phyloP scores from a whole-genome alignment of 2,113 vertebrate genomes.

The Entosphenus tridentatus region DNA sequence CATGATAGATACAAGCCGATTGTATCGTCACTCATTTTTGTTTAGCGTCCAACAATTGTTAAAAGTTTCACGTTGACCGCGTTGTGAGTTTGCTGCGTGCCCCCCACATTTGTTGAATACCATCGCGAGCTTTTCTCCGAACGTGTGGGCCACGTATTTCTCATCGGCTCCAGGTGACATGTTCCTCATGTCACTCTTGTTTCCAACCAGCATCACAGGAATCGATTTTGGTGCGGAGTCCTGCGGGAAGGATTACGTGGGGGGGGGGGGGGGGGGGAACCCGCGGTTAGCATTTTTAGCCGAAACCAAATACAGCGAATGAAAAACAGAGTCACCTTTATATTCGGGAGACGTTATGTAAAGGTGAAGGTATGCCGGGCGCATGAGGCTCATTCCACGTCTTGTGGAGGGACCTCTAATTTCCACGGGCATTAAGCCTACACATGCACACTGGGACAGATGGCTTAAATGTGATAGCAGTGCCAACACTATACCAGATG shows the following conservation, averaged over 20 bases:
- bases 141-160: conserved; percentile 38
- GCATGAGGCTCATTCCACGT: neutral
- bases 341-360: neutral
- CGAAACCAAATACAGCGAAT: conserved; percentile 6
- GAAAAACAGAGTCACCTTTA: neutral
- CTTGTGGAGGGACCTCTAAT: neutral
- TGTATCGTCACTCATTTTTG: no score
- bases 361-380: neutral
- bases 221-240: conserved; percentile 45
- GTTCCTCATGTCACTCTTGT: conserved; percentile 62
- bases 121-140: conserved; percentile 83
- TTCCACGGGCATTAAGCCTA: neutral
- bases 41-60: no score
- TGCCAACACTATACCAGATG: conserved; percentile 3
- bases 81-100: no score
- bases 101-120: conserved; percentile 21
- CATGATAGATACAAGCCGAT: no score
- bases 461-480: neutral
- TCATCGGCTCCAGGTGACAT: conserved; percentile 22
- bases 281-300: no score
- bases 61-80: no score
- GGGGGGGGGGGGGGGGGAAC: no score
- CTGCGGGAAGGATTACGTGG: conserved; percentile 17
- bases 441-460: neutral
- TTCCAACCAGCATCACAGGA: conserved; percentile 88